Evolutionary conservation across 2,113 vertebrate genomes (phyloP), one percentile per base, ranked within the genome.

Genomic region (Cnemophilus loriae): DNA sequence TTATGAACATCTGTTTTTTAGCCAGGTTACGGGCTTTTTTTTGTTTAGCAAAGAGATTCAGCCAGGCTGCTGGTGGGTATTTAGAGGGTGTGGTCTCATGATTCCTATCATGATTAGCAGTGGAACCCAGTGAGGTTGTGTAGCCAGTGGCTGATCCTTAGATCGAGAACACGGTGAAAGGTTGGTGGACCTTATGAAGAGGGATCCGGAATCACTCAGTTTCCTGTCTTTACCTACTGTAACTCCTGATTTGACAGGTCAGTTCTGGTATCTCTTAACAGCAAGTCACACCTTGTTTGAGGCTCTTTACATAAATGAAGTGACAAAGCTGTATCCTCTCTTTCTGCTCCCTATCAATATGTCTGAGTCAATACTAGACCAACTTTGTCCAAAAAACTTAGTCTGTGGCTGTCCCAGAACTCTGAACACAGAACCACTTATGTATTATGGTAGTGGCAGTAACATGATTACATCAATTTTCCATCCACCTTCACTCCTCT

Each of bases 161-260:
- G 32, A 13, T 60, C 0, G 0, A 49, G 56, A 50, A 28, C 30
- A 12, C 39, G 41, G 9, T 67, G 53, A 78, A 46, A 71, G 8
- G 10, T 23, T 85, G 30, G 23, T 68, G 50, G 21, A 37, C 11
- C 2, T 84, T n/a, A 13, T 5, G 22, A 84, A 74, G 41, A 71
- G 41, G 11, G n/a, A 73, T 76, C 17, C 18, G 52, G 49, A 76
- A 56, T 65, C 57, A 35, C 0, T 6, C 30, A 6, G 9, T 70
- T 94, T 87, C 30, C 16, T 75, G 9, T 63, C 64, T 83, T 82
- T 50, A 22, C 28, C 19, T 81, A 6, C 33, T 73, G 7, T 55
- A 78, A 32, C 30, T 39, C 19, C 27, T 59, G 18, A 60, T 89
- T 63, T 76, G 49, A 52, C n/a, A 26, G 35, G 22, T 73, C 35